Evolutionary conservation across 2,797 vertebrate species (phyloP), one percentile per base, ranked within the genome.

Genomic region (Syngnathus acus): DNA sequence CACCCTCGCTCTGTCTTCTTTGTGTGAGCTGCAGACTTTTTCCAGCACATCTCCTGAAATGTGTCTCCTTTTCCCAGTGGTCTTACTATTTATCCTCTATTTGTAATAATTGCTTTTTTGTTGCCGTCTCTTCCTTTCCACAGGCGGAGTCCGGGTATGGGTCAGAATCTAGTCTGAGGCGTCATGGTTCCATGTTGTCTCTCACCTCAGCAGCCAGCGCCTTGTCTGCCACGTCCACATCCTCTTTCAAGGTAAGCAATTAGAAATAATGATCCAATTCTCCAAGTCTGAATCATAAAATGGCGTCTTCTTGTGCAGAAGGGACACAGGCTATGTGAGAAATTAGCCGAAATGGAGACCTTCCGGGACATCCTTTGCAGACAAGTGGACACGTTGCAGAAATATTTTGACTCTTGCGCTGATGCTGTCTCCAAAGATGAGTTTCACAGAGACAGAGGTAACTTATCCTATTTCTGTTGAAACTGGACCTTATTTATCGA

Each of bases 341-440:
- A 99, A 81, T 88, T 99, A 78, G 93, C 96, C 54, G 97, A 99
- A 90, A 98, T 99, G 96, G 97, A 98, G 89, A 98, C 96, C 4
- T 99, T 99, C 81, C 91, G 95, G 78, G 97, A 99, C 78, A 99
- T 99, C 84, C 86, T 99, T 47, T 99, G 97, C 84, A 91, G 95
- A 91, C 97, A 98, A 82, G 95, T 99, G 69, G 96, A 99, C 89
- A 99, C 95, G 17, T 89, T 98, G 45, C 97, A 99, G 85, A 96
- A 94, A 78, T 98, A 92, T 82, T 99, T 99, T 68, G 96, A 99
- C 89, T 92, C 89, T 58, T 99, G 95, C 71, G 93, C 95, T 8
- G 94, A 95, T 80, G 92, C 84, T 3, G 93, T 95, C 77, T 95
- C 91, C 84, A 96, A 94, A 89, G 95, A 99, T 69, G 95, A 96